A percentile compares a stretch with the other conserved stretches of the same genome.
Conservation (phyloP, 2,888 invertebrate genomes). For the Agrotis segetum region DNA sequence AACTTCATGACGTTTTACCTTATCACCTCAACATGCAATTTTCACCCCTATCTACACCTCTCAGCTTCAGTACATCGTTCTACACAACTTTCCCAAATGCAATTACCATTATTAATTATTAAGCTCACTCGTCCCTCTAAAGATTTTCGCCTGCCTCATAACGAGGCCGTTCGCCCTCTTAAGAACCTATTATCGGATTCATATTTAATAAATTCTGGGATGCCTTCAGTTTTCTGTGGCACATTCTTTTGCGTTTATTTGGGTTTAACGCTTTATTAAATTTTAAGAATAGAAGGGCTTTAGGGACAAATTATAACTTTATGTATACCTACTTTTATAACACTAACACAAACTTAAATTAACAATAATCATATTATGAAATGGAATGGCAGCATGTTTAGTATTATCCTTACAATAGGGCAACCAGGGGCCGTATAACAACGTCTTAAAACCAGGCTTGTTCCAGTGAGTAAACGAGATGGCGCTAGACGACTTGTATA, state of each 20-base stretch:
- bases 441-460: too few species aligned
- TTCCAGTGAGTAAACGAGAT: too few species aligned
- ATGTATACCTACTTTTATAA: too few species aligned
- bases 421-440: too few species aligned
- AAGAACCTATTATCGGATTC: slow-evolving; percentile 52
- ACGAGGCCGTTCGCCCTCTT: slow-evolving; percentile 33
- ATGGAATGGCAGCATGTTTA: too few species aligned
- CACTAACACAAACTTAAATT: too few species aligned
- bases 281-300: too few species aligned
- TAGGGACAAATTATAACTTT: too few species aligned
- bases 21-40: background rate
- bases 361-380: too few species aligned
- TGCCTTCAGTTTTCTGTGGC: slow-evolving; percentile 18
- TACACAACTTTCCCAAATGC: slow-evolving; percentile 36
- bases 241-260: slow-evolving; percentile 9
- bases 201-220: slow-evolving; percentile 58
- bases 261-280: background rate
- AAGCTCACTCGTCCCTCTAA: slow-evolving; percentile 37
- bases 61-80: slow-evolving; percentile 19
- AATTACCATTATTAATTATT: slow-evolving; percentile 58
- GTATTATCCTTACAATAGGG: too few species aligned
- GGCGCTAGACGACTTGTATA: too few species aligned
- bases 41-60: slow-evolving; percentile 12
- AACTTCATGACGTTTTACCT: too few species aligned
- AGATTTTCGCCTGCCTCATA: slow-evolving; percentile 44